A percentile compares a stretch with the other conserved stretches of the same genome.
Conservation (phyloP, 2,113 vertebrate genomes). For the Clupea harengus region DNA sequence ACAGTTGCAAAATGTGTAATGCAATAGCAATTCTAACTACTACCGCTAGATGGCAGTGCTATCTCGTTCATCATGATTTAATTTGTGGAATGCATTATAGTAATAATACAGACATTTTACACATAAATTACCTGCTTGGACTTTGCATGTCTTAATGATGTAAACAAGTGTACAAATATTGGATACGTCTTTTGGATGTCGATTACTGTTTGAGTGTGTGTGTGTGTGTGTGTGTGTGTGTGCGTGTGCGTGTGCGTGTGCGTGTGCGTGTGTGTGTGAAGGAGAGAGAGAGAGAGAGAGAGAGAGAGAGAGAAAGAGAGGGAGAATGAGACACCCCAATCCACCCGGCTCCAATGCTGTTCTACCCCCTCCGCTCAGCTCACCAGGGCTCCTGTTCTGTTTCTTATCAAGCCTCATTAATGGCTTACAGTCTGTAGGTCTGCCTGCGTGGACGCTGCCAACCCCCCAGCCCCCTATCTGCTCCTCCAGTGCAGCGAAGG, state of each 20-base stretch:
- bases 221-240: too few relatives aligned
- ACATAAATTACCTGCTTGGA: background rate
- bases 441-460: background rate
- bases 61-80: background rate
- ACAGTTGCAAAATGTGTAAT: constrained; percentile 21
- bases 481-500: background rate
- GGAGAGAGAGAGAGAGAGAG: background rate
- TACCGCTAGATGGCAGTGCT: constrained; percentile 30
- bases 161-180: background rate
- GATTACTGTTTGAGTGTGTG: too few relatives aligned
- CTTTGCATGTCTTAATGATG: background rate
- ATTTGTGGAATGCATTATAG: too few relatives aligned
- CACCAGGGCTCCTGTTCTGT: background rate
- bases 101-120: background rate
- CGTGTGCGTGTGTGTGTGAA: too few relatives aligned
- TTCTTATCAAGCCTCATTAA: constrained; percentile 1
- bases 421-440: background rate
- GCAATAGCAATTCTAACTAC: background rate
- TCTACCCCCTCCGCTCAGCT: background rate
- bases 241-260: too few relatives aligned
- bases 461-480: background rate
- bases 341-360: background rate
- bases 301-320: background rate
- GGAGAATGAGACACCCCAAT: background rate
- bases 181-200: background rate